Base-by-base conservation (phyloP, 2,888 invertebrate genomes). In the Apocheima hispidaria region DNA sequence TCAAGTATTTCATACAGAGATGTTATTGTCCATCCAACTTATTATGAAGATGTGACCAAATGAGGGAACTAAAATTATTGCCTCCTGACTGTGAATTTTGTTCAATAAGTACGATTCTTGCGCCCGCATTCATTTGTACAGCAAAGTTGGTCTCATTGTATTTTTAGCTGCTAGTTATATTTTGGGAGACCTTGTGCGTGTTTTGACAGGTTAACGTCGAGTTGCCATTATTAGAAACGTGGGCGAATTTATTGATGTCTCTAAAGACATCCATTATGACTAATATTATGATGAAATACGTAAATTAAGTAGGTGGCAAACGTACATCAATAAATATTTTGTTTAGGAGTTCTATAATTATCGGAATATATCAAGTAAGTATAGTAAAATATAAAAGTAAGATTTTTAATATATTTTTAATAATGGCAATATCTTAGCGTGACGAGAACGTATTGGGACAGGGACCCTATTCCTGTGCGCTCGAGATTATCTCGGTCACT, bases 101-200 rank as follows among this genome's bases (percentile, higher is more conserved):
- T n/a, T 23, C 1, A 2, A 7, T 9, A n/a, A 43, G 16, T 26
- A 21, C 43, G 14, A 14, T 26, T 0, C 26, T 26, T 12, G 26
- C 43, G 14, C 43, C 10, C 21, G 0, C 23, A 26, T 14, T 44
- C 5, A 26, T 26, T 14, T 9, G 1, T 9, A 9, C 26, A 3
- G 9, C 1, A 16, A 9, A 16, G 26, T 28, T 40, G 20, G 3
- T 40, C 4, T 10, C 12, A 10, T 26, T 9, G 21, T 64, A 62
- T 62, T 66, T 61, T 57, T 59, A 64, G 63, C 18, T 48, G 7
- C 28, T 59, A 59, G 48, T 71, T 72, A 20, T 49, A 54, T 60
- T 53, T 50, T 33, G 18, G 26, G 21, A 49, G 36, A 54, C 43
- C 41, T 49, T 49, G 53, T 30, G 36, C 38, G 4, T 28, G 46